Evolutionary conservation across 1,140 invertebrate species (phyloP), one percentile per base, ranked within the genome.

Genomic region (Drosophila sucinea): DNA sequence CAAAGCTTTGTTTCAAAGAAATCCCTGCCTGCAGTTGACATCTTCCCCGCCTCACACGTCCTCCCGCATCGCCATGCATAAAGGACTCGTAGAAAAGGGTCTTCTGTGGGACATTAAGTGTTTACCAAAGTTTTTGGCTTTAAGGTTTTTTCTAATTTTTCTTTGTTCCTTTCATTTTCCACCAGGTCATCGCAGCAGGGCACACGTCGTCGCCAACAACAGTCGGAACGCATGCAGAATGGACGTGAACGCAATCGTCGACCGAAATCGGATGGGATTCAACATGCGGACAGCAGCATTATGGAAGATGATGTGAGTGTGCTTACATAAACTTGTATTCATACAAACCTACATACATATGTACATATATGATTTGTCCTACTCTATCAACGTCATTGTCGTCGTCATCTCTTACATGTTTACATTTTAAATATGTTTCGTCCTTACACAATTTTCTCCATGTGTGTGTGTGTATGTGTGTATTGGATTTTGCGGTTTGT

Each of bases 201-300:
- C 51, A 86, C 77, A 57, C 86, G 84, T 57, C 79, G 85, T 40
- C 73, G 77, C 57, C 83, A 90, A 61, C 77, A 85, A 64, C 81
- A 90, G 62, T 80, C 73, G 73, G 84, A 89, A 56, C 78, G 83
- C 8, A 70, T 83, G 67, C 83, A 89, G 67, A 90, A 86, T 47
- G 84, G 79, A 64, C 76, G 81, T 56, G 89, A 91, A 60, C 72
- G 89, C n/a, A 91, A 77, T 70, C 77, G 82, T 60, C 79, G 89
- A 33, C 83, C 81, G 51, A 92, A 92, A 78, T 83, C 81, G 30
- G 86, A 90, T 77, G 82, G 75, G n/a, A 51, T 90, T 54, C 91
- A 93, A 63, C 81, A 93, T 90, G 81, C 81, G 61, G 91, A 92
- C 38, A 91, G 91, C 79, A 91, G 83, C 71, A 89, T 92, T 51